Base-by-base conservation (phyloP, 2,888 invertebrate species). In the Conchocele bisecta region DNA sequence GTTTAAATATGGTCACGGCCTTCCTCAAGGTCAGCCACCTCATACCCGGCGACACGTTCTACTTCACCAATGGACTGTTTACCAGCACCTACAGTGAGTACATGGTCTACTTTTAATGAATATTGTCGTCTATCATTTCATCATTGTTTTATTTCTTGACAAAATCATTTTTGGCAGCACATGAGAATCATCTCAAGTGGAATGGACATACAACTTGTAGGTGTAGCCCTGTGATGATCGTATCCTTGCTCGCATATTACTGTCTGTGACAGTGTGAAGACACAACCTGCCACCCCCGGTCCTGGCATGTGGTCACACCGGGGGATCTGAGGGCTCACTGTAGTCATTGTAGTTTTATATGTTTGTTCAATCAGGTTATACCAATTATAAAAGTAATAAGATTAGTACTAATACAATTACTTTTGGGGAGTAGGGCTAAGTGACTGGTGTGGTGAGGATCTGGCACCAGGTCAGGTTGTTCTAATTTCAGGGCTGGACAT, bases 11-110 rank as follows among this genome's bases (percentile, higher is more conserved):
- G 37, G 37, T 82, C 39, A 95, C 94, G 90, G 93, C 94, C 85
- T 94, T 93, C 86, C 93, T 97, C 74, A 95, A 94, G 90, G 89
- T 91, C 6, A 94, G 95, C 80, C 95, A 95, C 59, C 92, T 98
- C 24, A 95, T 97, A 42, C 96, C 97, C 86, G 94, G 98, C 73
- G 97, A 98, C 89, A 96, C 96, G 0, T 98, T 97, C 91, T 96
- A 97, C 0, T 95, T 79, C 56, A 97, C 97, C 0, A 98, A 98
- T 90, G 98, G 98, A 13, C 96, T 97, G 0, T 97, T 96, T 87
- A 97, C 98, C 0, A 95, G 95, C 77, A 95, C 98, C 13, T 97
- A 97, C 91, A 96, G 96, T 96, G 91, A 93, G 79, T 50, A 9
- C n/a, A n/a, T n/a, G n/a, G n/a, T n/a, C n/a, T n/a, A n/a, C n/a